Percentiles rank a stretch among this genome's conserved stretches.
Conservation (phyloP, 2,888 invertebrate species). For the Ecdyonurus torrentis region DNA sequence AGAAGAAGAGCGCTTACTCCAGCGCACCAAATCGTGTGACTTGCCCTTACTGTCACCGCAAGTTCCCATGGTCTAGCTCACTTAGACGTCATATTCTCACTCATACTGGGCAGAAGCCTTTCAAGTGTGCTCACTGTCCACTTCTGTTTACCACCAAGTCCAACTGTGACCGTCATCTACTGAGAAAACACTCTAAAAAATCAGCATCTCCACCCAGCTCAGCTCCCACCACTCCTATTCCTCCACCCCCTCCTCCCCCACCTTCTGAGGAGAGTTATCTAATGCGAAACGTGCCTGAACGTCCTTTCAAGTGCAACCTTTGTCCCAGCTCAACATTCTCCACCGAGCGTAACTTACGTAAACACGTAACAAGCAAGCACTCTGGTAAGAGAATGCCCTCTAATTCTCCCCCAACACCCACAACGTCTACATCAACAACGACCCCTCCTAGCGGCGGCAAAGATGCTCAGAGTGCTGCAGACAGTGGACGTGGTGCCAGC, state of each 20-base stretch:
- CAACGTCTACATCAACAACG: slow-evolving; percentile 18
- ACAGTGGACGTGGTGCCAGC: slow-evolving; percentile 17
- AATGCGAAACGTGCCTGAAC: slow-evolving; percentile 53
- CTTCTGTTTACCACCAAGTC: slow-evolving; percentile 92
- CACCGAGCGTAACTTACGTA: slow-evolving; percentile 58
- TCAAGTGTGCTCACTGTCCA: slow-evolving; percentile 85
- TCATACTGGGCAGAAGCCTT: slow-evolving; percentile 91
- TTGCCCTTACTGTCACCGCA: slow-evolving; percentile 83
- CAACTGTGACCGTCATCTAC: slow-evolving; percentile 86
- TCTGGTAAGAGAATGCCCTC: slow-evolving; percentile 21
- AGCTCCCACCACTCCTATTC: slow-evolving; percentile 22
- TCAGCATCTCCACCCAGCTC: slow-evolving; percentile 20
- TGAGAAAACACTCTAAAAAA: slow-evolving; percentile 59
- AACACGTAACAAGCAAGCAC: slow-evolving; percentile 59
- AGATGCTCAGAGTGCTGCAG: slow-evolving; percentile 18
- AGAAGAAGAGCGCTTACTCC: slow-evolving; percentile 90
- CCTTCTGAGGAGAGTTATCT: slow-evolving; percentile 26
- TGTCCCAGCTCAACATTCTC: slow-evolving; percentile 74
- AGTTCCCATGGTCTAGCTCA: slow-evolving; percentile 95
- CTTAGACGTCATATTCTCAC: slow-evolving; percentile 87
- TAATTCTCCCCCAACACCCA: slow-evolving; percentile 20
- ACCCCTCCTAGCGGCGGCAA: slow-evolving; percentile 14
- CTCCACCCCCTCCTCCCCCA: slow-evolving; percentile 15
- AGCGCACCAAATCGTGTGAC: slow-evolving; percentile 85
- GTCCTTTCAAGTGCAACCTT: slow-evolving; percentile 60